Percentiles rank a stretch among this genome's conserved stretches.
Evolutionary conservation across 2,113 vertebrate species (phyloP).

Genomic region (Rhynchopsitta pachyrhyncha): DNA sequence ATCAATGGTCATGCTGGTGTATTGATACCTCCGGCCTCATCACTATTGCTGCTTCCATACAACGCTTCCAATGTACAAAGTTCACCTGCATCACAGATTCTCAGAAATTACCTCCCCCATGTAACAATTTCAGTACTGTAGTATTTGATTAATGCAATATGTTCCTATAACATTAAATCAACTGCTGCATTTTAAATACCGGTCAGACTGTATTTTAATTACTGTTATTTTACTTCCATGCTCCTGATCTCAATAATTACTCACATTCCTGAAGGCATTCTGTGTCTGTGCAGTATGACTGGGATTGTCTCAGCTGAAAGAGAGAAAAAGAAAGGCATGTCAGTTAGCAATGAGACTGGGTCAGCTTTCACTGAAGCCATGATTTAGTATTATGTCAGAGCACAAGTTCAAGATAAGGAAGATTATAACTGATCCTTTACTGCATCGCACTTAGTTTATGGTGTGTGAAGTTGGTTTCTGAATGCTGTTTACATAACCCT

Average conservation of each 20-base stretch:
- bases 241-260: constrained; percentile 55
- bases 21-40: background rate
- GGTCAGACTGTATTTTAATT: background rate
- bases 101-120: background rate
- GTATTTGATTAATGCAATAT: background rate
- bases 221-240: background rate
- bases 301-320: constrained; percentile 92
- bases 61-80: background rate
- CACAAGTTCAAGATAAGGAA: background rate
- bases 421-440: background rate
- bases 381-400: background rate
- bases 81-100: background rate
- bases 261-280: constrained; percentile 95
- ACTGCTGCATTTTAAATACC: background rate
- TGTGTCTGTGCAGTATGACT: constrained; percentile 96
- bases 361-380: background rate
- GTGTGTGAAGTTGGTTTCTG: background rate
- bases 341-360: background rate
- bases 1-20: background rate
- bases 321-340: constrained; percentile 55
- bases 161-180: background rate
- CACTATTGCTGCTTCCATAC: background rate
- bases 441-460: background rate
- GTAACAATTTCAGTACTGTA: background rate
- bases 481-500: background rate